phyloP scores from a whole-genome alignment of 2,113 vertebrate genomes.

The Brachionichthys hirsutus region DNA sequence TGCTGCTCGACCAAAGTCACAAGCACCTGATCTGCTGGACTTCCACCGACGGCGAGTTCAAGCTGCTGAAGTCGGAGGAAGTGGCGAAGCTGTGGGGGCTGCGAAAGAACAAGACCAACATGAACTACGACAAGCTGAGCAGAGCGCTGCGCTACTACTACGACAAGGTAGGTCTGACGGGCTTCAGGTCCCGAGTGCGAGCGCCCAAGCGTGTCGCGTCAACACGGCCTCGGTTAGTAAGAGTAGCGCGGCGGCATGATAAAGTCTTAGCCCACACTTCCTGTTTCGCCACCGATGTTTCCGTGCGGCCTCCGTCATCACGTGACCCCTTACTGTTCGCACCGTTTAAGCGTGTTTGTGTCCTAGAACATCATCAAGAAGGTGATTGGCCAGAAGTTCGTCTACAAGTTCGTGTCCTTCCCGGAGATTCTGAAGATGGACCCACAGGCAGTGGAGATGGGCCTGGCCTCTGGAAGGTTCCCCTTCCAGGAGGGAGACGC shows the following conservation, averaged over 20 bases:
- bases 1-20: constrained; percentile 95
- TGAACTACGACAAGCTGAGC: constrained; percentile 98
- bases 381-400: constrained; percentile 96
- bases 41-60: constrained; percentile 96
- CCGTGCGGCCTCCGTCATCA: no score
- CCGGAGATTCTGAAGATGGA: constrained; percentile 97
- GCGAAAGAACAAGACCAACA: constrained; percentile 97
- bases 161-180: constrained; percentile 84
- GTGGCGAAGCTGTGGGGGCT: constrained; percentile 97
- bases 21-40: constrained; percentile 97
- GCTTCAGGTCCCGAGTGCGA: not conserved
- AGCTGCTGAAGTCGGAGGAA: constrained; percentile 95
- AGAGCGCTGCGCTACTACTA: constrained; percentile 96
- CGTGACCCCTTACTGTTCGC: no score
- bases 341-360: constrained; percentile 1
- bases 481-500: constrained; percentile 84
- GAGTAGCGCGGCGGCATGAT: not conserved
- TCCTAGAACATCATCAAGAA: constrained; percentile 98
- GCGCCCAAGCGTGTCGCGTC: not conserved
- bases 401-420: constrained; percentile 97
- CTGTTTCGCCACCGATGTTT: not conserved
- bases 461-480: constrained; percentile 82
- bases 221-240: not conserved
- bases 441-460: constrained; percentile 87
- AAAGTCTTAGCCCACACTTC: constrained; percentile 2